Base-by-base conservation (phyloP, 2,888 invertebrate species). In the Pterobdella sp. region DNA sequence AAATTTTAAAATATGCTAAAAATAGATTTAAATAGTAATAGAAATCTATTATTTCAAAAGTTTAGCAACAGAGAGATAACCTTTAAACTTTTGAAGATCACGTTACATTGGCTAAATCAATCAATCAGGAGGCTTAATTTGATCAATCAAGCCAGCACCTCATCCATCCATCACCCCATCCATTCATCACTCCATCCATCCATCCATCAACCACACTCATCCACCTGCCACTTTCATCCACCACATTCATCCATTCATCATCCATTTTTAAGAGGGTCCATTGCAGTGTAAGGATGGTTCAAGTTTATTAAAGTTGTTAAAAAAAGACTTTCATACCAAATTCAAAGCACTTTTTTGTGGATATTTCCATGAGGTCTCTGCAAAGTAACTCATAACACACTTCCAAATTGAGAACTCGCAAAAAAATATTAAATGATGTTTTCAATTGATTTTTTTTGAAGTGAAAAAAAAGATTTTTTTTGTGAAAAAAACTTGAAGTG, bases 121-220 rank as follows among this genome's bases (percentile, higher is more conserved):
- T 65, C 65, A 32, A 65, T 65, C 65, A 65, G 32, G 3, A 31
- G n/a, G 4, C 32, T 65, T 32, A n/a, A 65, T 31, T 32, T 22
- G 29, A 65, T 65, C 32, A 65, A 34, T 65, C 65, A 29, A 34
- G 4, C 65, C 3, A 56, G 60, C 60, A n/a, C 14, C 18, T 49
- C 52, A 18, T 49, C 52, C 52, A 49, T 49, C 52, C 52, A 49
- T 49, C 18, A 14, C 14, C 14, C 18, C 18, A 49, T 49, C 52
- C 52, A 49, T 49, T 18, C 14, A 49, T 49, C 52, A 49, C 14
- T 18, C 18, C 14, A 65, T 29, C 65, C 32, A 65, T 65, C 65
- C 65, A 65, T 65, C 65, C 18, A 18, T 65, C 31, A 65, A 65
- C 65, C n/a, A 3, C 65, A 32, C 3, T 65, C 65, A 18, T 35